Conservation (phyloP, 2,888 invertebrate genomes). For the Scaptomyza reducta region DNA sequence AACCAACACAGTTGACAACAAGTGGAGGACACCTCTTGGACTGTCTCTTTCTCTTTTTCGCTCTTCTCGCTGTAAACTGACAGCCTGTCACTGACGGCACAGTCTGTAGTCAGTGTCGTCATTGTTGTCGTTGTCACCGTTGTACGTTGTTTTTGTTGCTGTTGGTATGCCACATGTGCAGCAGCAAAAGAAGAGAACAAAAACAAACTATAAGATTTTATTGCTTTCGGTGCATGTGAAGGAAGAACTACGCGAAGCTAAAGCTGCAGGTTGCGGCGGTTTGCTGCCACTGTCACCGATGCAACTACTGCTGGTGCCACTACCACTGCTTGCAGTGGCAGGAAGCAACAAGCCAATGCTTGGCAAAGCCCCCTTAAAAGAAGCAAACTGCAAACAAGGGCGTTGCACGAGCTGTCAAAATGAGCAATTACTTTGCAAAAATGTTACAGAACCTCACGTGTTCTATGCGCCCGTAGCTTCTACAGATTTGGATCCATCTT, state of each 20-base stretch:
- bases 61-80: slow-evolving; percentile 48
- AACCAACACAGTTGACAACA: slow-evolving; percentile 63
- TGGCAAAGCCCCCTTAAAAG: slow-evolving; percentile 48
- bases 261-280: slow-evolving; percentile 60
- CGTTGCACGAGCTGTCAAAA: slow-evolving; percentile 80
- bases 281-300: slow-evolving; percentile 22
- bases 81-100: slow-evolving; percentile 70
- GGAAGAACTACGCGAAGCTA: slow-evolving; percentile 56
- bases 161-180: slow-evolving; percentile 66
- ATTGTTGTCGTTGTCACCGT: slow-evolving; percentile 75
- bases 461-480: slow-evolving; percentile 34
- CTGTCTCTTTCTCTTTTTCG: slow-evolving; percentile 11
- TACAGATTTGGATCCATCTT: slow-evolving; percentile 12
- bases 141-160: slow-evolving; percentile 28
- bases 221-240: slow-evolving; percentile 71
- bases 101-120: slow-evolving; percentile 73
- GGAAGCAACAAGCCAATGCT: slow-evolving; percentile 72
- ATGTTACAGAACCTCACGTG: slow-evolving; percentile 77
- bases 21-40: slow-evolving; percentile 54
- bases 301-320: slow-evolving; percentile 8
- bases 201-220: slow-evolving; percentile 77
- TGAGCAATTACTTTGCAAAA: slow-evolving; percentile 79
- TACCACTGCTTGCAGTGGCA: slow-evolving; percentile 50
- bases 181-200: slow-evolving; percentile 37
- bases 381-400: slow-evolving; percentile 70